A percentile compares a stretch with the other conserved stretches of the same genome.
Evolutionary conservation across 1,140 invertebrate genomes (phyloP).

Genomic region (Musca domestica): DNA sequence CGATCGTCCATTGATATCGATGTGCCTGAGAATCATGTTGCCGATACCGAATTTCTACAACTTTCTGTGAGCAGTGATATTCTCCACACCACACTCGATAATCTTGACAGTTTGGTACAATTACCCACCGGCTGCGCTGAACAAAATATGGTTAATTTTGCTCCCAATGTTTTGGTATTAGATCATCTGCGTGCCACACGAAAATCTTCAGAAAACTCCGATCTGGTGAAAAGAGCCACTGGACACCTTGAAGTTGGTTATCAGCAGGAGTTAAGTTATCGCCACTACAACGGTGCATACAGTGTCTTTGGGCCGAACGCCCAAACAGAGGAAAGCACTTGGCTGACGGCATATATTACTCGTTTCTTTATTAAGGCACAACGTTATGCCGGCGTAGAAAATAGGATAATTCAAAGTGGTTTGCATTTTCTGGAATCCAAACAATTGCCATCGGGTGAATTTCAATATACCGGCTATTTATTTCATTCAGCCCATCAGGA

Average conservation of each 20-base stretch:
- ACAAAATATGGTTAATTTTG: constrained; percentile 21
- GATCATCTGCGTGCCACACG: neutral
- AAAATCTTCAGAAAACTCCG: neutral
- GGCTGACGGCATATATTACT: constrained; percentile 90
- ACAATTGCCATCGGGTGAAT: constrained; percentile 81
- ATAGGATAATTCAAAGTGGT: constrained; percentile 53
- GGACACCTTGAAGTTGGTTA: constrained; percentile 82
- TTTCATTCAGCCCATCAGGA: constrained; percentile 78
- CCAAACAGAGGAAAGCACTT: neutral
- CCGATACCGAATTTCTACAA: constrained; percentile 66
- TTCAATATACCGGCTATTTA: constrained; percentile 75
- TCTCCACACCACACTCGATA: constrained; percentile 67
- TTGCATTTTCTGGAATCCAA: constrained; percentile 76
- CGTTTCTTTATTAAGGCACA: constrained; percentile 78
- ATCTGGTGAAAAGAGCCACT: constrained; percentile 53
- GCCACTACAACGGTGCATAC: constrained; percentile 87
- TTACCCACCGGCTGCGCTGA: constrained; percentile 18
- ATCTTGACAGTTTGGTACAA: constrained; percentile 67
- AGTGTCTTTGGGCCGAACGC: constrained; percentile 70
- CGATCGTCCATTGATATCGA: neutral
- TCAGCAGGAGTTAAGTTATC: constrained; percentile 89
- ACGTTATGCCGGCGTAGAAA: no score
- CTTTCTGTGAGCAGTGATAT: constrained; percentile 72
- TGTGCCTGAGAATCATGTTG: constrained; percentile 63
- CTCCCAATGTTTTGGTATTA: constrained; percentile 11